Base-by-base conservation (phyloP, 2,797 vertebrate genomes). In the Danio kyathit region DNA sequence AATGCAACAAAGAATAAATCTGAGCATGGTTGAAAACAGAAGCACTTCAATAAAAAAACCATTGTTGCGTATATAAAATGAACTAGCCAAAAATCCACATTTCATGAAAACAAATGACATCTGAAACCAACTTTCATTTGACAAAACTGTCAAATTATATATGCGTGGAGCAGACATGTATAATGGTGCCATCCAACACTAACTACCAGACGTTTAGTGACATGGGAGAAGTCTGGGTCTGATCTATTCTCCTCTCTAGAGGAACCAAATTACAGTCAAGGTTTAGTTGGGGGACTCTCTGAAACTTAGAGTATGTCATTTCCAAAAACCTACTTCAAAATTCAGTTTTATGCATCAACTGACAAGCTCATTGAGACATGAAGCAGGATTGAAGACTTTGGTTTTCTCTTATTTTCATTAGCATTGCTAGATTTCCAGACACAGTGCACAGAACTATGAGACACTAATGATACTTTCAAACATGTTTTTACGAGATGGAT, bases 131-230 rank as follows among this genome's bases (percentile, higher is more conserved):
- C 90, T 92, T 92, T 89, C 90, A 88, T 93, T 91, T 92, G 92
- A 87, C 87, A 89, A 91, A 91, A 92, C 91, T 92, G 92, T 93
- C 92, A 93, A 94, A 94, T 92, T 94, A 91, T 94, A 92, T 93
- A 92, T 89, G 91, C 90, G 92, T 90, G 91, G 71, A 29, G 41
- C n/a, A 72, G 38, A 90, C 89, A 38, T 76, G 74, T 21, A 92
- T 94, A 92, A 92, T 88, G 90, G 91, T 91, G 88, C 88, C 89
- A 92, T 93, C 92, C 91, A 92, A 89, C 90, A 94, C 94, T 93
- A 93, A 92, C 90, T 93, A 87, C 29, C 29, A 29, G 29, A 29
- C 29, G 29, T 29, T 29, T 29, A 29, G 29, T 29, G 29, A 29
- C 29, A 29, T 29, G 29, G 29, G 29, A 1, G 29, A 29, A 78